Evolutionary conservation across 2,113 vertebrate genomes (phyloP).

Genomic region (Eubucco bourcierii): DNA sequence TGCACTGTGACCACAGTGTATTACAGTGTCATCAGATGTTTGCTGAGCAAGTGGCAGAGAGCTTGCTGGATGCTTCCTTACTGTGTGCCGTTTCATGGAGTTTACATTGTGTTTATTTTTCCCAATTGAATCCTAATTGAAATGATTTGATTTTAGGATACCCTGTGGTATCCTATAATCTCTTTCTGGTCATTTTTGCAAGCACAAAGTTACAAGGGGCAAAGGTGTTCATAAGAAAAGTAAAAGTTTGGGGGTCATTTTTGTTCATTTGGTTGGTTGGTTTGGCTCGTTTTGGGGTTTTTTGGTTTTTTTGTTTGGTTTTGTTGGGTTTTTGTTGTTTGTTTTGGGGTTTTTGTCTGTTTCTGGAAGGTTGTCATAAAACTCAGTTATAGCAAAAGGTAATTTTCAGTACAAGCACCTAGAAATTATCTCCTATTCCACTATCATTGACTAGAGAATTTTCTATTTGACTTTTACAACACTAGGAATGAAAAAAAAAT

Average conservation of each 20-base stretch:
- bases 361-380: background rate
- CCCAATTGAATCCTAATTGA: background rate
- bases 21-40: background rate
- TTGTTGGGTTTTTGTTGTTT: too few species aligned
- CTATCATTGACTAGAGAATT: background rate
- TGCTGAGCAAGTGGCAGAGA: background rate
- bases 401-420: background rate
- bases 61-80: background rate
- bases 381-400: background rate
- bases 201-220: background rate
- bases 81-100: rapidly evolving
- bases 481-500: background rate
- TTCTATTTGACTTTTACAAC: background rate
- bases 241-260: background rate
- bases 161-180: background rate
- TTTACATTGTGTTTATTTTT: background rate
- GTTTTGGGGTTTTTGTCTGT: background rate
- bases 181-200: background rate
- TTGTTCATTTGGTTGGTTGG: too few species aligned
- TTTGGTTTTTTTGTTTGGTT: background rate
- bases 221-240: background rate
- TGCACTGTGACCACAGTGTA: background rate
- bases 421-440: background rate
- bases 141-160: background rate
- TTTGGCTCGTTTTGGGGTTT: background rate